Evolutionary conservation across 2,113 vertebrate species (phyloP), one percentile per base, ranked within the genome.

Genomic region (Uria aalge): DNA sequence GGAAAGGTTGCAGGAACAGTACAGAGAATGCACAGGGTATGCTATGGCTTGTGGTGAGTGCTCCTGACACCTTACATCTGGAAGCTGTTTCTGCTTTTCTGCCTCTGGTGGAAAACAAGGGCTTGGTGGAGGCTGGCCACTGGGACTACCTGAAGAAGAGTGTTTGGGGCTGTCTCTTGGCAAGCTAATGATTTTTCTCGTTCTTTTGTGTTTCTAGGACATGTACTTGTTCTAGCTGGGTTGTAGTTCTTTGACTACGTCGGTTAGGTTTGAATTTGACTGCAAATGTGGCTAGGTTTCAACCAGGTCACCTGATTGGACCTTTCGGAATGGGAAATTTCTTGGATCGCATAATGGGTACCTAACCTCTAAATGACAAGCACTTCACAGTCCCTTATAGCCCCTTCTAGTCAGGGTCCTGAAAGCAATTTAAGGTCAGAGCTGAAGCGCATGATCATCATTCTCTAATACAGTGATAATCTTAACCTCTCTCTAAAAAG

Each of bases 191-290:
- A 0, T 8, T 53, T 72, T 71, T 50, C 47, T 36, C 6, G 8
- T 52, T n/a, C 13, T 48, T 9, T 29, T 57, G 23, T 77, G 12
- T 50, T 88, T 69, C 23, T 71, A 81, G 59, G 74, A 22, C 16
- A n/a, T 1, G 3, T 1, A 0, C 18, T 36, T 21, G 18, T 50
- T 85, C 6, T 26, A 34, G 16, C 20, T 56, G n/a, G 7, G 9
- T 50, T 83, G n/a, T 5, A 64, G 2, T 26, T 22, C 45, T 76
- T 29, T 73, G 19, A 9, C 18, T 53, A 1, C 4, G 7, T 14
- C 29, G 59, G 16, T 26, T 76, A 47, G 43, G 27, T 59, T 76
- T 77, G 56, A 53, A 52, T 72, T 57, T 48, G 12, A 15, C 38
- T 79, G 36, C 4, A 10, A 32, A 19, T 11, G 22, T 64, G 29